phyloP scores from a whole-genome alignment of 2,113 vertebrate species.

The Coreoperca whiteheadi region DNA sequence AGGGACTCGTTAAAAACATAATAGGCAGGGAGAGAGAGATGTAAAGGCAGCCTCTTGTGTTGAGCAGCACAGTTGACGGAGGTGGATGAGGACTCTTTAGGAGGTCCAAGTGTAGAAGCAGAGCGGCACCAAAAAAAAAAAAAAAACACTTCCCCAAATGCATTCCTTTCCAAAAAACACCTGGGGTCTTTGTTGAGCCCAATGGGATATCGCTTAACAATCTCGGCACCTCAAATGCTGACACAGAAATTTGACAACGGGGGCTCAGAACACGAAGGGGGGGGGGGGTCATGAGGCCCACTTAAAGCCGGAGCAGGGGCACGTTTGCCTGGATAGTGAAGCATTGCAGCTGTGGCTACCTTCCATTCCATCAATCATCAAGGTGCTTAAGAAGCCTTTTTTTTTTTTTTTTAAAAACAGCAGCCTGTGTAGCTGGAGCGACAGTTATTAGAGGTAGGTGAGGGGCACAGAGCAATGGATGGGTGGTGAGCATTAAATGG shows the following conservation, averaged over 20 bases:
- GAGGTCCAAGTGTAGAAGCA: constrained; percentile 67
- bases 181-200: constrained; percentile 70
- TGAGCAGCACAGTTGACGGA: constrained; percentile 62
- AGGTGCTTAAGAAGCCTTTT: constrained; percentile 57
- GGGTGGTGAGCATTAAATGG: constrained; percentile 55
- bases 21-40: constrained; percentile 63
- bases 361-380: constrained; percentile 74
- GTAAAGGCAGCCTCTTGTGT: constrained; percentile 71
- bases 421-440: constrained; percentile 52
- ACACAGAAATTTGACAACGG: constrained; percentile 1
- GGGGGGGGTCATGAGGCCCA: constrained; percentile 27
- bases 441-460: constrained; percentile 60
- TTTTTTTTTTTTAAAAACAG: constrained; percentile 22
- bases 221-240: constrained; percentile 8
- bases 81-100: constrained; percentile 69
- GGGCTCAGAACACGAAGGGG: background rate
- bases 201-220: background rate
- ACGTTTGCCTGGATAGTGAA: constrained; percentile 23
- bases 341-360: constrained; percentile 41
- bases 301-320: constrained; percentile 22
- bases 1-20: constrained; percentile 77
- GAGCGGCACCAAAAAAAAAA: constrained; percentile 17
- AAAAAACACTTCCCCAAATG: constrained; percentile 41
- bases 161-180: constrained; percentile 66
- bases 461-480: constrained; percentile 33